These are phyloP conservation scores for Thalpophila matura DNA, from an alignment of 2,888 invertebrate species.

Conservation along the genomic window DNA sequence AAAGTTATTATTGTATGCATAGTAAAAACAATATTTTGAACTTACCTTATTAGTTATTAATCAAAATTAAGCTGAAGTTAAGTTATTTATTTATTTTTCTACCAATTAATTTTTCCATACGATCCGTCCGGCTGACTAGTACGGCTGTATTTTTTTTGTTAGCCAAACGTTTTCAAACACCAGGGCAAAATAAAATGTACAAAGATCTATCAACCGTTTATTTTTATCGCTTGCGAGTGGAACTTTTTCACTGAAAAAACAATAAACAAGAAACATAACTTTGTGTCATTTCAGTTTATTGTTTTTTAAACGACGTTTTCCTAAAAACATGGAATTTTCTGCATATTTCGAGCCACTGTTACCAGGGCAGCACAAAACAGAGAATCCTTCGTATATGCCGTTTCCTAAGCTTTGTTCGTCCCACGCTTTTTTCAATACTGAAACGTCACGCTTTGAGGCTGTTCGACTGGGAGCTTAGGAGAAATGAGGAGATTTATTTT, in stretches of 20 bases:
- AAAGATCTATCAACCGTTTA: background rate
- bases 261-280: slow-evolving; percentile 40
- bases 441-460: slow-evolving; percentile 73
- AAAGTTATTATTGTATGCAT: background rate
- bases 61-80: too few species aligned
- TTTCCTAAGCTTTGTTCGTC: slow-evolving; percentile 10
- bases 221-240: slow-evolving; percentile 12
- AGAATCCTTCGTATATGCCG: slow-evolving; percentile 39
- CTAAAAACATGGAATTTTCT: slow-evolving; percentile 87
- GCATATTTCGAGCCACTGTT: slow-evolving; percentile 81
- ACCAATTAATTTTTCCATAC: too few species aligned
- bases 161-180: slow-evolving; percentile 49
- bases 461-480: slow-evolving; percentile 70
- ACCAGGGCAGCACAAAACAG: slow-evolving; percentile 74
- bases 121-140: background rate
- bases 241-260: background rate
- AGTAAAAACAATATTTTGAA: too few species aligned
- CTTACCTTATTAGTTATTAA: too few species aligned
- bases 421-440: slow-evolving; percentile 45
- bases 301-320: slow-evolving; percentile 69
- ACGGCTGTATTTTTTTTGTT: slow-evolving; percentile 46
- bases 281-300: slow-evolving; percentile 57
- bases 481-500: background rate
- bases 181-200: slow-evolving; percentile 55
- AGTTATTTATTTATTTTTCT: too few species aligned